Conservation (phyloP, 2,113 vertebrate species). For the Myrmophylax atrothorax region DNA sequence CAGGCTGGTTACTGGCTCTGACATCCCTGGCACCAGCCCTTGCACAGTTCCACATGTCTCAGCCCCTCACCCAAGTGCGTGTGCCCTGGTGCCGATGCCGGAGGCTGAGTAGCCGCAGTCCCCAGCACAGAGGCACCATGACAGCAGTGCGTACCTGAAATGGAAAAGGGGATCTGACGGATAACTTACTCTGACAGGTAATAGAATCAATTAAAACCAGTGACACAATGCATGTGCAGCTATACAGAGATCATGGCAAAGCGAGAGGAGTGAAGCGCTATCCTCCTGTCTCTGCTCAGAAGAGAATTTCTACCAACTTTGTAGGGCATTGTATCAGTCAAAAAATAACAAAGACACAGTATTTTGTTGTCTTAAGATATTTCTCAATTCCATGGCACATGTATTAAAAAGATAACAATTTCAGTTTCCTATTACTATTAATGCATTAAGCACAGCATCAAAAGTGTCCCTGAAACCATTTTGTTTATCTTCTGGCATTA, state of each 20-base stretch:
- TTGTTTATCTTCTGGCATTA: not conserved
- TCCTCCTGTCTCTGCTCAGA: not conserved
- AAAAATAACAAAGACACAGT: not conserved
- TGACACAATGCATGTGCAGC: not conserved
- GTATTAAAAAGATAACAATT: not conserved
- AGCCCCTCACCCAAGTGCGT: not conserved
- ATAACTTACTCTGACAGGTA: not conserved
- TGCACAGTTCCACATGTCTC: rapidly evolving
- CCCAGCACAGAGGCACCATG: rapidly evolving
- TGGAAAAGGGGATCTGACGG: not conserved
- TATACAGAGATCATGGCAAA: not conserved
- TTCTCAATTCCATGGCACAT: not conserved
- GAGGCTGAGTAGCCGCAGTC: not conserved
- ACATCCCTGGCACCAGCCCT: not conserved
- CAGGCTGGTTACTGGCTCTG: not conserved
- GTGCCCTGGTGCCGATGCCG: rapidly evolving
- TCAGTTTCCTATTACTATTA: not conserved
- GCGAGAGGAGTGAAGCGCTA: not conserved
- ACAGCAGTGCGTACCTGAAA: not conserved
- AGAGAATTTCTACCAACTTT: not conserved
- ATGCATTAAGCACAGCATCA: not conserved
- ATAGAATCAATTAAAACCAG: not conserved
- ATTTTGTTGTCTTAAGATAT: not conserved
- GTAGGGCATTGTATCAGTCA: not conserved
- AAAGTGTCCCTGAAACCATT: slow-evolving; percentile 1